These are phyloP conservation scores for Drosophila parabipectinata DNA, from an alignment of 1,140 invertebrate species.

Conservation along the genomic window DNA sequence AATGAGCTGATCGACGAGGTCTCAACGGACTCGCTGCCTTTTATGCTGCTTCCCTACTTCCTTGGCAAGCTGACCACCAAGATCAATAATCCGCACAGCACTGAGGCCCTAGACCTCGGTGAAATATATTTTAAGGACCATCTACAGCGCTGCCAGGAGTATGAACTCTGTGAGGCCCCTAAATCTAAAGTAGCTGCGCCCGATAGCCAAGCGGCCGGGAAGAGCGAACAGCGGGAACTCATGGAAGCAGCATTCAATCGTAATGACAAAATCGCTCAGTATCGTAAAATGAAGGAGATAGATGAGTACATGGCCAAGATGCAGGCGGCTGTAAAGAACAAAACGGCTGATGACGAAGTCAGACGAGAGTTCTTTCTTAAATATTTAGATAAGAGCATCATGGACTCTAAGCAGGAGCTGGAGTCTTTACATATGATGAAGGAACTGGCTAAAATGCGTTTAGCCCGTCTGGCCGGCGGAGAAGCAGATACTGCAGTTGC, in stretches of 20 bases:
- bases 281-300: conserved; percentile 91
- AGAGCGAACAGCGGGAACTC: conserved; percentile 76
- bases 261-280: conserved; percentile 91
- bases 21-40: conserved; percentile 92
- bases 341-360: conserved; percentile 91
- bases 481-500: conserved; percentile 19
- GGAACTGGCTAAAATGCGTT: conserved; percentile 89
- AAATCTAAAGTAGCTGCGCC: conserved; percentile 19
- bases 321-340: conserved; percentile 87
- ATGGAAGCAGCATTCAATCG: conserved; percentile 85
- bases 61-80: conserved; percentile 88
- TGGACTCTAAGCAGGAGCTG: conserved; percentile 91
- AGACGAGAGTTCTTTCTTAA: conserved; percentile 93
- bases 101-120: conserved; percentile 89
- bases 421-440: conserved; percentile 89
- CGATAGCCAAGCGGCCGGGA: conserved; percentile 27
- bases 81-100: conserved; percentile 87
- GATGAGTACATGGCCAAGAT: conserved; percentile 88
- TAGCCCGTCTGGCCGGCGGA: conserved; percentile 35
- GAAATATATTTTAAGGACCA: conserved; percentile 94
- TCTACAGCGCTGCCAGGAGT: conserved; percentile 90
- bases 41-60: conserved; percentile 92
- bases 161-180: conserved; percentile 87
- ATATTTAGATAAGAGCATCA: conserved; percentile 90
- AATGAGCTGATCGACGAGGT: conserved; percentile 96